Evolutionary conservation across 2,888 invertebrate species (phyloP).

Genomic region (Aspidapion aeneum): DNA sequence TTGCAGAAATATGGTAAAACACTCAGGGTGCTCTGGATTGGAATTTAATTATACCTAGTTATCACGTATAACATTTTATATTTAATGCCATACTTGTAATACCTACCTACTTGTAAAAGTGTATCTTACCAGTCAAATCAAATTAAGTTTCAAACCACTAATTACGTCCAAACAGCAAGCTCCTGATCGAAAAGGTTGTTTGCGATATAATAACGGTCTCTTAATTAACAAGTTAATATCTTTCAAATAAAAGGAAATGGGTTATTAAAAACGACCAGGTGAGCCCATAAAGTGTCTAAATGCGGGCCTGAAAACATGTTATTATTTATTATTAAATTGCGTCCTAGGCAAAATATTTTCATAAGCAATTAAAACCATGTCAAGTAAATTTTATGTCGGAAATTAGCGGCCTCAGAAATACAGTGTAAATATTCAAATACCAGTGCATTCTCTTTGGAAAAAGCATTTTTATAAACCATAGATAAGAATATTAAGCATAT

Average conservation of each 20-base stretch:
- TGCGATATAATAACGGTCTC: constrained; percentile 27
- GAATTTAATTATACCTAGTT: no score
- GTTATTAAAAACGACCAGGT: constrained; percentile 35
- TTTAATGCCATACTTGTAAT: no score
- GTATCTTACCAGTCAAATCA: constrained; percentile 1
- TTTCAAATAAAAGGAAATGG: constrained; percentile 29
- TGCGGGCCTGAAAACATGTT: constrained; percentile 38
- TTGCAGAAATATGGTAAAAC: no score
- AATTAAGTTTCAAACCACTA: constrained; percentile 24
- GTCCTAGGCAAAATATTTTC: constrained; percentile 35
- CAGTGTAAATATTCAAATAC: no score
- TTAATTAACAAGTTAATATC: constrained; percentile 29
- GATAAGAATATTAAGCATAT: no score
- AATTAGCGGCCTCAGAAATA: no score
- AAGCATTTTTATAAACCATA: no score
- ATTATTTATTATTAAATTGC: constrained; percentile 40
- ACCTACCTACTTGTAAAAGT: no score
- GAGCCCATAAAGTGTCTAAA: constrained; percentile 35
- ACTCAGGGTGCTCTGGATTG: no score
- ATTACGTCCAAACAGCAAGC: constrained; percentile 24
- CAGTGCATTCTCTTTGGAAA: no score
- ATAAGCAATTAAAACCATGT: constrained; percentile 25
- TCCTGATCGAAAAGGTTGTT: constrained; percentile 22
- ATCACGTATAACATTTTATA: no score
- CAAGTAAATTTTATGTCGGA: constrained; percentile 10